phyloP scores from a whole-genome alignment of 64 coral and sea anemone genomes.

The Anthopleura sola region DNA sequence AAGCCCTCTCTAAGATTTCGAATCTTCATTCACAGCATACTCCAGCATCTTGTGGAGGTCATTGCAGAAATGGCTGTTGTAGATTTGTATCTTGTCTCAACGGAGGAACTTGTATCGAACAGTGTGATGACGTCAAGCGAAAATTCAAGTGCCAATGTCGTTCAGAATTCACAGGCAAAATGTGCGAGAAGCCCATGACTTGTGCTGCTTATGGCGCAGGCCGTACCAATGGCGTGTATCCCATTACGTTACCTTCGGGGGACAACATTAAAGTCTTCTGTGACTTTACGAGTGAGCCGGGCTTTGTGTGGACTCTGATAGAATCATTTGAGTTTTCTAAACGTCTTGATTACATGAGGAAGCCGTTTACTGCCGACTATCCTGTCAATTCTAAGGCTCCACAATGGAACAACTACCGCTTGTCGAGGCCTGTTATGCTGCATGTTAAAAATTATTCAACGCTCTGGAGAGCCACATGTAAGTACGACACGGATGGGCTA shows the following conservation, averaged over 20 bases:
- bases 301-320: slow-evolving; percentile 57
- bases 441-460: neutral
- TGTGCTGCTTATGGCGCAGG: neutral
- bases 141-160: slow-evolving; percentile 60
- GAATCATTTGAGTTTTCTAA: slow-evolving; percentile 22
- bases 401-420: neutral
- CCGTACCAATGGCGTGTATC: neutral
- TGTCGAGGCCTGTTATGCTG: neutral
- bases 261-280: slow-evolving; percentile 18
- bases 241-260: neutral
- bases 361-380: neutral
- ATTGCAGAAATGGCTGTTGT: slow-evolving; percentile 60
- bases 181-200: slow-evolving; percentile 30
- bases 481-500: slow-evolving; percentile 1
- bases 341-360: neutral
- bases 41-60: neutral
- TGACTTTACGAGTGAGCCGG: slow-evolving; percentile 47
- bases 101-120: slow-evolving; percentile 36
- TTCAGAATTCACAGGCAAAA: slow-evolving; percentile 23
- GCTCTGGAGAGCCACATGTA: neutral
- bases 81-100: slow-evolving; percentile 30
- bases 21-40: neutral
- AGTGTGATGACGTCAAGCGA: slow-evolving; percentile 29
- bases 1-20: neutral
- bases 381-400: neutral